phyloP scores from a whole-genome alignment of 92 coral and sea anemone genomes.

The Porites divaricata region DNA sequence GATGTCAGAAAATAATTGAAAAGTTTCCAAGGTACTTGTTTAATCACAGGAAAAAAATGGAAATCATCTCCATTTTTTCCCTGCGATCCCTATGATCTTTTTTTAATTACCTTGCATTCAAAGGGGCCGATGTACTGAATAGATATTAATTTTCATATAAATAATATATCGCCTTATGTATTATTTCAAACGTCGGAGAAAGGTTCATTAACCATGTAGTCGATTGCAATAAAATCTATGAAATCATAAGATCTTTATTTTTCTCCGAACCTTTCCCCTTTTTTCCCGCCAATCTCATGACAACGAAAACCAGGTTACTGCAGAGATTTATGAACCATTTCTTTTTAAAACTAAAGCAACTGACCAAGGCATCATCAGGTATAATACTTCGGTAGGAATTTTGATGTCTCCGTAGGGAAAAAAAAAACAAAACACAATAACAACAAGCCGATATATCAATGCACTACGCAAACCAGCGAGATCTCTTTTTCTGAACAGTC shows the following conservation, averaged over 20 bases:
- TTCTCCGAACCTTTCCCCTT: background rate
- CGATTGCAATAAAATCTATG: background rate
- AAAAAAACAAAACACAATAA: background rate
- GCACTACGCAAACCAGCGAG: too few relatives aligned
- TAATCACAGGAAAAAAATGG: background rate
- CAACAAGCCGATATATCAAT: too few relatives aligned
- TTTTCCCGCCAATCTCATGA: background rate
- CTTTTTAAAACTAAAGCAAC: background rate
- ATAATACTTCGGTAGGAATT: background rate
- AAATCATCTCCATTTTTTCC: too few relatives aligned
- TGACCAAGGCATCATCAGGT: background rate
- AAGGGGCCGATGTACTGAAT: background rate
- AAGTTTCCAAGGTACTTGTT: background rate
- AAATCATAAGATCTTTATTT: too few relatives aligned
- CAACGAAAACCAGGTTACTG: too few relatives aligned
- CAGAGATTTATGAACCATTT: too few relatives aligned
- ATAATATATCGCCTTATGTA: background rate
- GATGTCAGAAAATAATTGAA: background rate
- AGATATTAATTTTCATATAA: slow-evolving; percentile 12
- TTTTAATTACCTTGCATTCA: slow-evolving; percentile 1
- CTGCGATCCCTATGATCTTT: too few relatives aligned
- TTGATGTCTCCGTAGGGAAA: background rate
- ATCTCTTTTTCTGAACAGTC: too few relatives aligned
- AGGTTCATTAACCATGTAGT: background rate
- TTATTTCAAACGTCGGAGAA: background rate